A percentile compares a stretch with the other conserved stretches of the same genome.
Conservation (phyloP, 1,140 invertebrate genomes). For the Daktulosphaira vitifoliae region DNA sequence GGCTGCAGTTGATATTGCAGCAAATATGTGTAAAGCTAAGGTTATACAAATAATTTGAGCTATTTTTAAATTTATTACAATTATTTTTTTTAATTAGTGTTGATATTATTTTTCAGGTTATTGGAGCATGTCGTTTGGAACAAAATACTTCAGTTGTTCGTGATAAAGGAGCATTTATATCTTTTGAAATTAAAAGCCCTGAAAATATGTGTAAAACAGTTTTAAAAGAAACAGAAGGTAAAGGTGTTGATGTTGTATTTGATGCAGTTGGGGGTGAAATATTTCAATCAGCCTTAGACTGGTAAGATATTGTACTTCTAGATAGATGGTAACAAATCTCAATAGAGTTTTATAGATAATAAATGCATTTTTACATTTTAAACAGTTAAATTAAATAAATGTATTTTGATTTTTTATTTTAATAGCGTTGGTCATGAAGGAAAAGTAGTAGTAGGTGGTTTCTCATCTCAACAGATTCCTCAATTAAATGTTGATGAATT, state of each 20-base stretch:
- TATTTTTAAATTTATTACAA: background rate
- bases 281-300: conserved; percentile 48
- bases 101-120: conserved; percentile 47
- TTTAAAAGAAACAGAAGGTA: conserved; percentile 47
- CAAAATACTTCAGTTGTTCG: conserved; percentile 49
- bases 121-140: conserved; percentile 51
- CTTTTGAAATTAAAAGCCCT: conserved; percentile 47
- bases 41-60: conserved; percentile 40
- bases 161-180: conserved; percentile 53
- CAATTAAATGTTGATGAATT: conserved; percentile 43
- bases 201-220: conserved; percentile 41
- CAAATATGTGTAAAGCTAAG: conserved; percentile 52
- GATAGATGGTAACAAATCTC: too few species aligned
- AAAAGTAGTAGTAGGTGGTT: conserved; percentile 50
- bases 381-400: background rate
- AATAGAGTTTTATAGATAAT: background rate
- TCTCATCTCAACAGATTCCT: conserved; percentile 46
- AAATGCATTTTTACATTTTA: too few species aligned
- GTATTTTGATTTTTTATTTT: conserved; percentile 30
- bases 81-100: background rate
- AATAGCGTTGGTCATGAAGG: conserved; percentile 48
- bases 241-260: conserved; percentile 52
- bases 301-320: conserved; percentile 42
- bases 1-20: conserved; percentile 54
- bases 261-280: conserved; percentile 52